Percentiles rank a stretch among this genome's conserved stretches.
phyloP scores from a whole-genome alignment of 2,113 vertebrate genomes.

The Scortum barcoo region DNA sequence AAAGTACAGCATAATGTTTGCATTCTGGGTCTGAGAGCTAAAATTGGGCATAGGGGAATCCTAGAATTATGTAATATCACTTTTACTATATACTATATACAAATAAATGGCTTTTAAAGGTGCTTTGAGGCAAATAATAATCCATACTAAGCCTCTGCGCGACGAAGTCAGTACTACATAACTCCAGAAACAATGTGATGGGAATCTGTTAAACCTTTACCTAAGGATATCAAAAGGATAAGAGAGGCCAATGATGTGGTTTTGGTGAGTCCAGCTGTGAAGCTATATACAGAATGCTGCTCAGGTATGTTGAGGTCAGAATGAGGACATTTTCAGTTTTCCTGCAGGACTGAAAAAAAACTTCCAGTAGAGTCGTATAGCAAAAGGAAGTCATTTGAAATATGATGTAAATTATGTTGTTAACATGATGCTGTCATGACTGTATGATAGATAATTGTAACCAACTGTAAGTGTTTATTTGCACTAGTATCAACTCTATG shows the following conservation, averaged over 20 bases:
- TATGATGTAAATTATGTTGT: not conserved
- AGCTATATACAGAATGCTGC: not conserved
- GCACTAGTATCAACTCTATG: not conserved
- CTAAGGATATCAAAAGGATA: not conserved
- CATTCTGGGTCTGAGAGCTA: not conserved
- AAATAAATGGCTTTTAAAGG: not conserved
- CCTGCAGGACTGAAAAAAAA: too few species aligned
- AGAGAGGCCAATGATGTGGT: not conserved
- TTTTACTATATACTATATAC: too few species aligned
- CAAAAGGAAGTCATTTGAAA: not conserved
- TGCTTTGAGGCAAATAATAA: not conserved
- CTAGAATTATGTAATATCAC: too few species aligned
- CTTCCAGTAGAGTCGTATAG: not conserved
- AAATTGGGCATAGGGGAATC: not conserved
- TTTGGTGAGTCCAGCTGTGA: not conserved
- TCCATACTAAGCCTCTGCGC: not conserved
- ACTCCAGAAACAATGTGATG: not conserved
- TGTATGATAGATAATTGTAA: not conserved
- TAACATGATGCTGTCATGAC: not conserved
- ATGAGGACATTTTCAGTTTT: not conserved
- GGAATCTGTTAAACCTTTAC: slow-evolving; percentile 4
- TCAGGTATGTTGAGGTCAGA: not conserved
- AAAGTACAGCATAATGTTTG: not conserved
- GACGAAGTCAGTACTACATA: not conserved
- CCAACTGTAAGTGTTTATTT: not conserved